phyloP scores from a whole-genome alignment of 2,888 invertebrate genomes.

The Miltochrista miniata region DNA sequence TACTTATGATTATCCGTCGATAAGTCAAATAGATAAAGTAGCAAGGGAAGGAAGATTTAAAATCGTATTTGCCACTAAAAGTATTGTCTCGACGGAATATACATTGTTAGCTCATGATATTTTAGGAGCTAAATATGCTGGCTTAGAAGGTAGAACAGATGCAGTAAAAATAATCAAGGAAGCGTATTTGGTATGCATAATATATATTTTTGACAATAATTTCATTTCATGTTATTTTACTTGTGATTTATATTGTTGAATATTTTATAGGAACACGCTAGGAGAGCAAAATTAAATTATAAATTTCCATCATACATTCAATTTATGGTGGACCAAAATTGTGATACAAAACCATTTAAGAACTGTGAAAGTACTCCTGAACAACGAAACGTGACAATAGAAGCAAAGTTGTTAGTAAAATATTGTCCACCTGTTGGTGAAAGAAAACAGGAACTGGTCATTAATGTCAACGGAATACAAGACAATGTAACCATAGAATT shows the following conservation, averaged over 20 bases:
- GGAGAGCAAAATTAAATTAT: conserved; percentile 31
- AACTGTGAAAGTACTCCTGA: conserved; percentile 44
- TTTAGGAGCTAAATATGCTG: conserved; percentile 86
- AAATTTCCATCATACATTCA: conserved; percentile 40
- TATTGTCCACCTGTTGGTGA: conserved; percentile 38
- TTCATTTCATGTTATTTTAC: background rate
- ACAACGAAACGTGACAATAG: conserved; percentile 37
- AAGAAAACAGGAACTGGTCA: conserved; percentile 17
- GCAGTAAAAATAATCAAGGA: conserved; percentile 87
- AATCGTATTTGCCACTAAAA: conserved; percentile 89
- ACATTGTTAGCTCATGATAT: conserved; percentile 83
- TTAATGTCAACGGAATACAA: conserved; percentile 85
- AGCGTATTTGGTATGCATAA: conserved; percentile 86
- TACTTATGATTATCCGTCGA: conserved; percentile 90
- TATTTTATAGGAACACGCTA: conserved; percentile 46
- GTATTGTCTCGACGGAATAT: conserved; percentile 68
- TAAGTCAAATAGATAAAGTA: conserved; percentile 86
- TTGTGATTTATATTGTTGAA: background rate
- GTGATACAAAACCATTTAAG: conserved; percentile 25
- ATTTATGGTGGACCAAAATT: conserved; percentile 47
- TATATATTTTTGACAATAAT: background rate
- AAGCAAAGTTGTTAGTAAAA: conserved; percentile 44
- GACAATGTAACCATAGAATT: conserved; percentile 87
- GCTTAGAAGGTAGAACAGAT: conserved; percentile 65
- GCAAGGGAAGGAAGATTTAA: conserved; percentile 88